Evolutionary conservation across 2,113 vertebrate species (phyloP), one percentile per base, ranked within the genome.

Genomic region (Fregata magnificens): DNA sequence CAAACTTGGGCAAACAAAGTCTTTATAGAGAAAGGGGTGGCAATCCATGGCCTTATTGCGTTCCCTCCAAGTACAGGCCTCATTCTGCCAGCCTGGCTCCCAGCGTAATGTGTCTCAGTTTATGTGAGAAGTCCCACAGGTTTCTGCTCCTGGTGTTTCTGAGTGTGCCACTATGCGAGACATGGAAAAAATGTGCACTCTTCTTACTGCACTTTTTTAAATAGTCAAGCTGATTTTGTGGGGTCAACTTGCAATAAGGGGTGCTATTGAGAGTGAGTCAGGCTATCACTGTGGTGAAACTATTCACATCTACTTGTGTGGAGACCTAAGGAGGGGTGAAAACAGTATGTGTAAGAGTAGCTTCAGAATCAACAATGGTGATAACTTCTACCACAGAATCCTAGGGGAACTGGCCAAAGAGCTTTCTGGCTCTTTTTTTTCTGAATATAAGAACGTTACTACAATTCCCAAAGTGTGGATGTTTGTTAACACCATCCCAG

Each of bases 131-230:
- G 7, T 67, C 50, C 29, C 25, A 61, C 14, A 79, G 38, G 5
- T 70, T 78, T 95, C 50, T 92, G 38, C 12, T 80, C 7, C 56
- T 52, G 19, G 22, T 62, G 29, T 61, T 73, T 89, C 28, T 73
- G 24, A 73, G 8, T 14, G 14, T 19, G n/a, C 5, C 13, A 24
- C 7, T 34, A 4, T 38, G 12, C 0, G 0, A 66, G 24, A 44
- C 5, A 59, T 4, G 6, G 42, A 25, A 94, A 62, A 80, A 73
- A 55, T 16, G 12, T 6, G 22, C 7, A 16, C 13, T 59, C 12
- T 89, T 81, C 59, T 79, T 45, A 36, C 7, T 59, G n/a, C 5
- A 20, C 16, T 85, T 71, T n/a, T 31, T 52, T 55, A 47, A 19
- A 42, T 20, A 72, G 25, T 15, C 53, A 82, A 61, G 7, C 6